Conservation (phyloP, 2,888 invertebrate species). For the Cryptocephalus moraei region DNA sequence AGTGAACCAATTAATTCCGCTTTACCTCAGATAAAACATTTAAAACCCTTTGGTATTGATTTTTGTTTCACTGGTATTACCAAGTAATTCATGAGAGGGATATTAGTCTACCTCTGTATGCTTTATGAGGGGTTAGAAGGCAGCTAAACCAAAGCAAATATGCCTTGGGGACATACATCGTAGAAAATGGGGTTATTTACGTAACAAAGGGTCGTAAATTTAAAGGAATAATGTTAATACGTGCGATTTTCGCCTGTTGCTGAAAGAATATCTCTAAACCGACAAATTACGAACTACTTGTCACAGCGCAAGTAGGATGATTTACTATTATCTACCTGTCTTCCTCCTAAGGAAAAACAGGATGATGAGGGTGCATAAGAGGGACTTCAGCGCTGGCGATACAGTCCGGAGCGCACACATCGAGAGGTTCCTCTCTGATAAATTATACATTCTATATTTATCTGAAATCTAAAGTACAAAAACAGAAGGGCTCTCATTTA, state of each 20-base stretch:
- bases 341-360: neutral
- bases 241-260: too few relatives aligned
- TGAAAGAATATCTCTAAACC: too few relatives aligned
- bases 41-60: too few relatives aligned
- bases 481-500: conserved; percentile 2
- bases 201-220: neutral
- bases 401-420: neutral
- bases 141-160: conserved; percentile 1
- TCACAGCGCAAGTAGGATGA: too few relatives aligned
- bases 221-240: too few relatives aligned
- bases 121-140: conserved; percentile 1
- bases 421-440: neutral
- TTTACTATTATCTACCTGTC: too few relatives aligned
- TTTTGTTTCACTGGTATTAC: too few relatives aligned
- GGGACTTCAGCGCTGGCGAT: neutral
- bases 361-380: neutral
- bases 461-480: conserved; percentile 2
- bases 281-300: too few relatives aligned
- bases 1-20: neutral
- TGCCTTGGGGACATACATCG: neutral
- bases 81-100: too few relatives aligned
- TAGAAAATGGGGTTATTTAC: neutral
- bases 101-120: neutral
- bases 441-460: neutral
- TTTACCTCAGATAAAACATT: too few relatives aligned